Conservation (phyloP, 2,113 vertebrate genomes). For the Balaeniceps rex region DNA sequence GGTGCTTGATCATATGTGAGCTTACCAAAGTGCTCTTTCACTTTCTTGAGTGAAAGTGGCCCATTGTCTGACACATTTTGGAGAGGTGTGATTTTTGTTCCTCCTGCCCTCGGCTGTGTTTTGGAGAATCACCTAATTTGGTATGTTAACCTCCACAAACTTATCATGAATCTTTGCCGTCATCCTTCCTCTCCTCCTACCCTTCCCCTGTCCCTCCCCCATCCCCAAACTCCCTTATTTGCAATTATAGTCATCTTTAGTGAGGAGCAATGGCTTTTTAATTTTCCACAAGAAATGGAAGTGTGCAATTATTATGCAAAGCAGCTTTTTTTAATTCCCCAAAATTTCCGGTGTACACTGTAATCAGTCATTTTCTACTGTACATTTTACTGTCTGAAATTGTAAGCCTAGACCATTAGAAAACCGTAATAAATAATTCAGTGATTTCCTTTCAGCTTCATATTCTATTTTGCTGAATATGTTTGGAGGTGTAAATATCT, state of each 20-base stretch:
- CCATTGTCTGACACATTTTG: not conserved
- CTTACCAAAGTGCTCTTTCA: not conserved
- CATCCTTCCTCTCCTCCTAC: not conserved
- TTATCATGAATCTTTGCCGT: not conserved
- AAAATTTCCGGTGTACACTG: slow-evolving; percentile 58
- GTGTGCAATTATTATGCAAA: slow-evolving; percentile 51
- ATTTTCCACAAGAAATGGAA: slow-evolving; percentile 49
- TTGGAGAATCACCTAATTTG: not conserved
- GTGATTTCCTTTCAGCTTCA: slow-evolving; percentile 62
- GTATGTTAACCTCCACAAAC: not conserved
- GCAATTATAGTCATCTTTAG: slow-evolving; percentile 1
- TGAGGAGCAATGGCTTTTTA: slow-evolving; percentile 40
- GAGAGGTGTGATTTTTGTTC: not conserved
- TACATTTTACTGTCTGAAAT: not conserved
- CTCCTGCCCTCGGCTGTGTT: not conserved
- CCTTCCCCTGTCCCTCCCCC: not conserved
- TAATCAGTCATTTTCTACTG: slow-evolving; percentile 48
- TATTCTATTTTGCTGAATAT: slow-evolving; percentile 35
- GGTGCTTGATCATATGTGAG: not conserved
- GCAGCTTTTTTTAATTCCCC: slow-evolving; percentile 46
- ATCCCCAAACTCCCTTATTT: slow-evolving; percentile 2
- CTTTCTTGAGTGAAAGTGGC: not conserved
- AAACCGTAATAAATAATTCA: slow-evolving; percentile 55
- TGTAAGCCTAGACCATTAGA: not conserved
- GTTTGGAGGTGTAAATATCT: slow-evolving; percentile 61